Evolutionary conservation across 1,140 invertebrate species (phyloP).

Genomic region (Onthophagus taurus): DNA sequence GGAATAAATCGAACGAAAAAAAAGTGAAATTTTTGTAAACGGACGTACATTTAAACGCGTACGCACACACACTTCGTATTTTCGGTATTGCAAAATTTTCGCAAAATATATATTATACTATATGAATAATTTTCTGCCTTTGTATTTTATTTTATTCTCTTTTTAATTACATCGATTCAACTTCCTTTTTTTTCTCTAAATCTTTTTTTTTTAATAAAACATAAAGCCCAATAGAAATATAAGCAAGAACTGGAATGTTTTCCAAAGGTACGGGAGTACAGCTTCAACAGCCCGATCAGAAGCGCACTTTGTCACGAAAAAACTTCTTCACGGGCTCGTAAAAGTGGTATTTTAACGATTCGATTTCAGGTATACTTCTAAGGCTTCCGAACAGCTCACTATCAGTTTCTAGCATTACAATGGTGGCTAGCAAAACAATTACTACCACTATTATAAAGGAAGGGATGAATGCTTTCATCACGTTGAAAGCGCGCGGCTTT

Average conservation of each 20-base stretch:
- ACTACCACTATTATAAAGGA: constrained; percentile 59
- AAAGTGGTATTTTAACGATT: constrained; percentile 66
- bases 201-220: constrained; percentile 15
- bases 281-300: neutral
- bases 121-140: too few relatives aligned
- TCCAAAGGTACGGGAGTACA: constrained; percentile 1
- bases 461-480: constrained; percentile 60
- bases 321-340: constrained; percentile 76
- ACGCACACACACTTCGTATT: too few relatives aligned
- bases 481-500: constrained; percentile 42
- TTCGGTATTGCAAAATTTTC: too few relatives aligned
- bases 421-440: constrained; percentile 51
- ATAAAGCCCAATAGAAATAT: constrained; percentile 9
- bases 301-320: constrained; percentile 35
- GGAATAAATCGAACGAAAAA: too few relatives aligned
- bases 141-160: too few relatives aligned
- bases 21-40: too few relatives aligned
- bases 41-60: too few relatives aligned
- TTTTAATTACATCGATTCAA: too few relatives aligned
- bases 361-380: constrained; percentile 68
- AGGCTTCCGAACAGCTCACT: constrained; percentile 56
- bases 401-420: constrained; percentile 67
- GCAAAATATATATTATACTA: too few relatives aligned
- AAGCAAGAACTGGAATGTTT: neutral
- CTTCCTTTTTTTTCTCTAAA: too few relatives aligned